Percentiles rank a stretch among this genome's conserved stretches.
Evolutionary conservation across 2,113 vertebrate genomes (phyloP).

Genomic region (Ancistrus triradiatus): DNA sequence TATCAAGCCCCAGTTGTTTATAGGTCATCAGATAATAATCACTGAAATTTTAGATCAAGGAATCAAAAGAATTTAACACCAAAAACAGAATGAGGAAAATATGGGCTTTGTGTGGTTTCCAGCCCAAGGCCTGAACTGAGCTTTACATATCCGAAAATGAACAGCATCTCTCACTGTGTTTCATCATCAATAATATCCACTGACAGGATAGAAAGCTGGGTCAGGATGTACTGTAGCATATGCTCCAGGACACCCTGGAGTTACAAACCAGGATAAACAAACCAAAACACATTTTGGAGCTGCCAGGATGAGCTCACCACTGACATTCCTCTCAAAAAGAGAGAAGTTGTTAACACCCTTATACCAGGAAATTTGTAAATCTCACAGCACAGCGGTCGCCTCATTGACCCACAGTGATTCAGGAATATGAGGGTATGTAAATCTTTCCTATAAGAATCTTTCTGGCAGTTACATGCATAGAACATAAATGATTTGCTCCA

Average conservation of each 20-base stretch:
- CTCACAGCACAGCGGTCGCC: constrained; percentile 9
- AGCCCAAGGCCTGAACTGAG: too few relatives aligned
- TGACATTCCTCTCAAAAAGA: not conserved
- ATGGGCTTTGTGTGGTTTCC: too few relatives aligned
- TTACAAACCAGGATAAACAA: constrained; percentile 16
- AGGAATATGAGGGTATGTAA: constrained; percentile 12
- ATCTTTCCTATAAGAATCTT: constrained; percentile 11
- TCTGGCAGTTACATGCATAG: constrained; percentile 41
- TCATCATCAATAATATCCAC: too few relatives aligned
- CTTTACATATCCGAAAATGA: too few relatives aligned
- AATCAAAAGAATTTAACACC: too few relatives aligned
- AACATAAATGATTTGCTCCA: constrained; percentile 42
- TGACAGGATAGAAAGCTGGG: too few relatives aligned
- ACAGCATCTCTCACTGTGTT: too few relatives aligned
- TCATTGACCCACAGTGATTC: not conserved
- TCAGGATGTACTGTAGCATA: constrained; percentile 3
- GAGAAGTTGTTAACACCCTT: constrained; percentile 8
- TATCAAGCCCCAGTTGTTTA: too few relatives aligned
- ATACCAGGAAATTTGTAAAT: too few relatives aligned
- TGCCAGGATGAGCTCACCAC: constrained; percentile 11
- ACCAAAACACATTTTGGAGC: constrained; percentile 19
- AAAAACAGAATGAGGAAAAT: too few relatives aligned
- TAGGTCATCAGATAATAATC: too few relatives aligned
- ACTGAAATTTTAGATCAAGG: too few relatives aligned
- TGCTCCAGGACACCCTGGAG: not conserved